A percentile compares a stretch with the other conserved stretches of the same genome.
Conservation (phyloP, 92 coral and sea anemone species). For the Epizoanthus stellaris region DNA sequence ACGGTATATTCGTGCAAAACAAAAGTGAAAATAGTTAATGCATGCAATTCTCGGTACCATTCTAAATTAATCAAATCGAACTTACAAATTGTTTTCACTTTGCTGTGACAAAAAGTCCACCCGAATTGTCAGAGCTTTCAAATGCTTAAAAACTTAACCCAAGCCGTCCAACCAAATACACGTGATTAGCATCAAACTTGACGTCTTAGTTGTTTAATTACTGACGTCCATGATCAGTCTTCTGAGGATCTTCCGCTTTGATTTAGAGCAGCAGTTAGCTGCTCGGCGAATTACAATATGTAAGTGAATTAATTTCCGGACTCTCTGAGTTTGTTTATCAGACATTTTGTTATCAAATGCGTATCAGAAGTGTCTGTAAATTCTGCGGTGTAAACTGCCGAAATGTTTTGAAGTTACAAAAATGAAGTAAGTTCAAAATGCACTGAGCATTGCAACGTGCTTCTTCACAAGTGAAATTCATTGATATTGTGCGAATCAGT, state of each 20-base stretch:
- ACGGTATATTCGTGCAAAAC: too few species aligned
- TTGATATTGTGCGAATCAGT: not conserved
- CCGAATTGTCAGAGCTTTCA: not conserved
- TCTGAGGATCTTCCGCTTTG: too few species aligned
- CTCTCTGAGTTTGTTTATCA: not conserved
- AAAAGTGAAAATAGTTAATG: too few species aligned
- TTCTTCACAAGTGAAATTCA: not conserved
- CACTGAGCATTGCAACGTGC: not conserved
- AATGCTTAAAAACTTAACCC: not conserved
- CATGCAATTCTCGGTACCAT: too few species aligned
- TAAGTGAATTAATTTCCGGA: not conserved
- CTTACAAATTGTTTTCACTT: not conserved
- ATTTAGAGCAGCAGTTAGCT: not conserved
- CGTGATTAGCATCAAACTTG: not conserved
- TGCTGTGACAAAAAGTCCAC: not conserved
- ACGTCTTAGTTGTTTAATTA: not conserved
- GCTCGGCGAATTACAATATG: not conserved
- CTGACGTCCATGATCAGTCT: not conserved
- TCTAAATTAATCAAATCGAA: not conserved
- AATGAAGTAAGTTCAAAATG: not conserved
- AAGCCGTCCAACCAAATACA: not conserved
- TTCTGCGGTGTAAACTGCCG: not conserved
- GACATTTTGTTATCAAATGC: not conserved
- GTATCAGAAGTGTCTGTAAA: constrained; percentile 5
- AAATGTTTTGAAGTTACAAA: not conserved